Evolutionary conservation across 2,888 invertebrate species (phyloP).

Genomic region (Cephus spinipes): DNA sequence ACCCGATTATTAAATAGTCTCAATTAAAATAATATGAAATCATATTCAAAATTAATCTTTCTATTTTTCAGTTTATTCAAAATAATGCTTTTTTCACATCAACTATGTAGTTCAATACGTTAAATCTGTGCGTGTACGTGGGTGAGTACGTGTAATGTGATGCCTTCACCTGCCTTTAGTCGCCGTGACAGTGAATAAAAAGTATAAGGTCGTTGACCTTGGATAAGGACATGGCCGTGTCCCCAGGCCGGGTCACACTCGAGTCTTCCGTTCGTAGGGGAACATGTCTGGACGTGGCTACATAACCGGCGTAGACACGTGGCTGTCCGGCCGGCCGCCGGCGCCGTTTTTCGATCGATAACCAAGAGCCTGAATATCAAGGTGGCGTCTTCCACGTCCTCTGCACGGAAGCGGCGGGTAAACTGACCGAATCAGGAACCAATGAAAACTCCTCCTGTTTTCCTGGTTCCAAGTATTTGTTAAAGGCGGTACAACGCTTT

Average conservation of each 20-base stretch:
- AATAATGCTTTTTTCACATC: background rate
- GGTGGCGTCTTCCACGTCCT: no score
- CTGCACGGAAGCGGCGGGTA: no score
- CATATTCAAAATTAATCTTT: background rate
- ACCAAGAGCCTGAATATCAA: background rate
- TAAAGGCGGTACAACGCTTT: slow-evolving; percentile 61
- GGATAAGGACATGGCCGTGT: slow-evolving; percentile 57
- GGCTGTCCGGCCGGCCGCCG: slow-evolving; percentile 16
- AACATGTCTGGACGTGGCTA: slow-evolving; percentile 42
- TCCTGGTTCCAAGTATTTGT: slow-evolving; percentile 58
- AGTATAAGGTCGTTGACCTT: slow-evolving; percentile 53
- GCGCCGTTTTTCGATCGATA: slow-evolving; percentile 29
- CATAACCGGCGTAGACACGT: slow-evolving; percentile 27
- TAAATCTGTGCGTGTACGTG: no score
- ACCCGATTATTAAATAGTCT: background rate
- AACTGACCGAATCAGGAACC: no score
- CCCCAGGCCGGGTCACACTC: slow-evolving; percentile 62
- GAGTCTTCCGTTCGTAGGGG: slow-evolving; percentile 58
- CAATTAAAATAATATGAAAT: background rate
- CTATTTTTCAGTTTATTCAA: background rate
- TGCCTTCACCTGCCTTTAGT: no score
- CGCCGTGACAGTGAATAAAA: background rate
- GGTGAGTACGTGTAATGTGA: no score
- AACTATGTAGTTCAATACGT: no score
- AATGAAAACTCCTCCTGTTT: slow-evolving; percentile 35